These are phyloP conservation scores for Archips crataeganus DNA, from an alignment of 2,888 invertebrate genomes.

Conservation along the genomic window DNA sequence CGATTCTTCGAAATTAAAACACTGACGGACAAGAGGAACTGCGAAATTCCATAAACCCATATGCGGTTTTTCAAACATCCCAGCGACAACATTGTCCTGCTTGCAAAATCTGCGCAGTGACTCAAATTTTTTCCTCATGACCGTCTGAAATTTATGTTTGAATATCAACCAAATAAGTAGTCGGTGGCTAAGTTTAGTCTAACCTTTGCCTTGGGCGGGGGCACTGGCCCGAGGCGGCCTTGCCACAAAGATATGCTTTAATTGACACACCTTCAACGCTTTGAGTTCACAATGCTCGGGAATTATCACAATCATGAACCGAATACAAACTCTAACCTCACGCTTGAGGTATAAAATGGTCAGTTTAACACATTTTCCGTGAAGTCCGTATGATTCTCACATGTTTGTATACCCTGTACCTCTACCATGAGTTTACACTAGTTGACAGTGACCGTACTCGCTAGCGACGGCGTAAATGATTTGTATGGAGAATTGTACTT, in stretches of 20 bases:
- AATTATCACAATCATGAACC: constrained; percentile 4
- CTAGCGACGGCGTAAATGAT: too few species aligned
- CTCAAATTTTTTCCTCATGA: background rate
- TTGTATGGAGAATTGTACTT: too few species aligned
- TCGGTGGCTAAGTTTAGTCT: constrained; percentile 8
- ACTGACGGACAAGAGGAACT: too few species aligned
- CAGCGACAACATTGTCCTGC: background rate
- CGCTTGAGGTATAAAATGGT: background rate
- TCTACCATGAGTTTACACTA: too few species aligned
- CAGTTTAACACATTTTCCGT: constrained; percentile 8
- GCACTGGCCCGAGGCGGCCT: constrained; percentile 26
- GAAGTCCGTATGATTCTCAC: constrained; percentile 10
- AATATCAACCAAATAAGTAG: background rate
- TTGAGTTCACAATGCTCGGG: background rate
- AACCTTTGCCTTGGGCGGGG: constrained; percentile 26
- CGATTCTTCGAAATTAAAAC: too few species aligned
- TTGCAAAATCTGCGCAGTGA: background rate
- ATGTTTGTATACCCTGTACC: background rate
- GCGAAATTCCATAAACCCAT: too few species aligned
- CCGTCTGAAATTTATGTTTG: background rate
- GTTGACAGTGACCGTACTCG: too few species aligned
- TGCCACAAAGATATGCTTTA: constrained; percentile 5
- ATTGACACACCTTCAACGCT: constrained; percentile 22
- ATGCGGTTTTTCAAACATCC: background rate
- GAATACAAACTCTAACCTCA: background rate